Conservation (phyloP, 2,113 vertebrate species). For the Nettapus auritus region DNA sequence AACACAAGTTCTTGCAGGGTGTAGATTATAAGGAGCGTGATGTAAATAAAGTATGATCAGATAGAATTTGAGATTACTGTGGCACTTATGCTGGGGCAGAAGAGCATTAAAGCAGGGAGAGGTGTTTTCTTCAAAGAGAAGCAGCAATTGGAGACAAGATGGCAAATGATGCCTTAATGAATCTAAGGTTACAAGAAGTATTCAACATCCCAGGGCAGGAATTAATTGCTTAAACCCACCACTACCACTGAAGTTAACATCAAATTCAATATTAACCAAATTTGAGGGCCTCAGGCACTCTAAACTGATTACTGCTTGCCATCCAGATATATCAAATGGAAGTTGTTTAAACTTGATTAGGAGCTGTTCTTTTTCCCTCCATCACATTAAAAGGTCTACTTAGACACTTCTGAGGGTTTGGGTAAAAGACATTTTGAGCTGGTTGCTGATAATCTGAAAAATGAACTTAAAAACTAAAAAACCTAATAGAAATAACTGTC, state of each 20-base stretch:
- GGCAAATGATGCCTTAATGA: background rate
- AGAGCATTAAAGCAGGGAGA: background rate
- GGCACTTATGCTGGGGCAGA: background rate
- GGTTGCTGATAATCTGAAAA: background rate
- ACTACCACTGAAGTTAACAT: background rate
- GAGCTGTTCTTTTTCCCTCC: background rate
- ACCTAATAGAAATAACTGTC: background rate
- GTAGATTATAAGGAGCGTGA: background rate
- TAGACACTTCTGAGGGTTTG: background rate
- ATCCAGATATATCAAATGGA: background rate
- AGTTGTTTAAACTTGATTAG: background rate
- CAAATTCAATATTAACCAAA: background rate
- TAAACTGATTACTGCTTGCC: background rate
- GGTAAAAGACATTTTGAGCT: background rate
- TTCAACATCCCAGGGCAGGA: background rate
- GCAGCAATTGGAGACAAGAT: background rate
- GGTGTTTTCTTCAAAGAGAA: background rate
- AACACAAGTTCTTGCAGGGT: background rate
- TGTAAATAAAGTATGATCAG: background rate
- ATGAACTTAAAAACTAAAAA: constrained; percentile 1
- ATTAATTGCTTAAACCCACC: background rate
- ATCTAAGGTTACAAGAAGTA: background rate
- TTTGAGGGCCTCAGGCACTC: background rate
- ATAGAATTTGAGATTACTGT: background rate
- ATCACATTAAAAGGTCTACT: background rate